A percentile compares a stretch with the other conserved stretches of the same genome.
These are phyloP conservation scores for Nyctalus aviator DNA, from an alignment of 2,797 vertebrate genomes.

Conservation along the genomic window DNA sequence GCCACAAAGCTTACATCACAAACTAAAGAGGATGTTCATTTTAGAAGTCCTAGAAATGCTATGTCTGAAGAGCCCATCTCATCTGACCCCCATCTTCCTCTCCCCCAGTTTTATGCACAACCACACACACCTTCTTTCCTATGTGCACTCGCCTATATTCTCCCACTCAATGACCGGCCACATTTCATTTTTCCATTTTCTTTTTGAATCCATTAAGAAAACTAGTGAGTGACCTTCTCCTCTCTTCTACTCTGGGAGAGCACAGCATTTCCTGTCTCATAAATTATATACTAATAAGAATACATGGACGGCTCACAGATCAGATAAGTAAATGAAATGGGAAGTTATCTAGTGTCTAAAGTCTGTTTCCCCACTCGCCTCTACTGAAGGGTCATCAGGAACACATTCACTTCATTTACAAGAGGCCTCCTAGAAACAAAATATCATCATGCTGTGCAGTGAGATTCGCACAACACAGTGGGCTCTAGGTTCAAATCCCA, in stretches of 20 bases:
- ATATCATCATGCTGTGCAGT: background rate
- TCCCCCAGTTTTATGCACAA: conserved; percentile 28
- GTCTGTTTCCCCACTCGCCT: conserved; percentile 10
- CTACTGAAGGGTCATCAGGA: conserved; percentile 22
- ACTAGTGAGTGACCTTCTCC: conserved; percentile 64
- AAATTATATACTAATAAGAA: conserved; percentile 63
- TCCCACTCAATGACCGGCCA: conserved; percentile 5
- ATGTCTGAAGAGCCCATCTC: conserved; percentile 12
- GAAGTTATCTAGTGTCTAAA: conserved; percentile 47
- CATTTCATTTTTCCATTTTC: conserved; percentile 51
- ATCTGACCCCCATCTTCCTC: background rate
- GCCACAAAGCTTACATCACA: conserved; percentile 39
- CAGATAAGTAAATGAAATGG: conserved; percentile 54
- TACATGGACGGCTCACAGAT: conserved; percentile 41
- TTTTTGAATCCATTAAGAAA: conserved; percentile 34
- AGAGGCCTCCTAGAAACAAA: conserved; percentile 44
- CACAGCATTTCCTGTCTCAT: conserved; percentile 24
- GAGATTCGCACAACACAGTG: background rate
- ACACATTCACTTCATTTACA: conserved; percentile 56
- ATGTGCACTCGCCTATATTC: background rate
- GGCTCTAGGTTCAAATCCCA: conserved; percentile 38
- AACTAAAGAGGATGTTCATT: conserved; percentile 1
- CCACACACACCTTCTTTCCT: background rate
- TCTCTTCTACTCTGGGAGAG: conserved; percentile 28
- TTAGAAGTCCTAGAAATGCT: conserved; percentile 48